phyloP scores from a whole-genome alignment of 2,113 vertebrate genomes.

The Polyodon spathula region DNA sequence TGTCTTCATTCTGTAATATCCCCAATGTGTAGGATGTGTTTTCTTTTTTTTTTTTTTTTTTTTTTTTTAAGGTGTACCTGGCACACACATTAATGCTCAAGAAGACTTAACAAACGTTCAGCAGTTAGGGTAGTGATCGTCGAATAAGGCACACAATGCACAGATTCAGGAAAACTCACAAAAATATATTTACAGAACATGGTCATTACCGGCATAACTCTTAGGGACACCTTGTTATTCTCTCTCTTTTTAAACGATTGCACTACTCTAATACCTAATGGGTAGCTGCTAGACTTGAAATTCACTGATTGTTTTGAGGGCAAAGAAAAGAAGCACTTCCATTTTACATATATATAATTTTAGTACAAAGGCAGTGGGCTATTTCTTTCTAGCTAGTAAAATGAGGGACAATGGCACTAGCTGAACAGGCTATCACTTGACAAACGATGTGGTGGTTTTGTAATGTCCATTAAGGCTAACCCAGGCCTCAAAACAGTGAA shows the following conservation, averaged over 20 bases:
- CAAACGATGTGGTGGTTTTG: neutral
- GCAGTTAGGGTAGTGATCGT: constrained; percentile 67
- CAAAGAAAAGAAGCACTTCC: neutral
- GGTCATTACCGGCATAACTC: constrained; percentile 93
- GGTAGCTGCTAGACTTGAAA: constrained; percentile 29
- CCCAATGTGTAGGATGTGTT: too few species aligned
- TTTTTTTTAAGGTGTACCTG: constrained; percentile 50
- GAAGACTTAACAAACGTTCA: constrained; percentile 64
- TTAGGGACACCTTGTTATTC: constrained; percentile 57
- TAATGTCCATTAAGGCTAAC: neutral
- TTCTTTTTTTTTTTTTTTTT: constrained; percentile 30
- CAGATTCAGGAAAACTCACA: constrained; percentile 92
- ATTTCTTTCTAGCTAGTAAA: constrained; percentile 1
- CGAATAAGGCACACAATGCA: constrained; percentile 99
- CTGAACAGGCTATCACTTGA: constrained; percentile 15
- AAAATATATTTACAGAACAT: constrained; percentile 82
- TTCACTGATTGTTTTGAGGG: constrained; percentile 14
- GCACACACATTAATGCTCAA: constrained; percentile 56
- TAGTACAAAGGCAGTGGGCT: constrained; percentile 10
- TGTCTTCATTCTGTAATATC: neutral
- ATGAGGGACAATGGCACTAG: constrained; percentile 10
- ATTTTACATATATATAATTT: neutral
- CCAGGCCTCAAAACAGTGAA: constrained; percentile 1
- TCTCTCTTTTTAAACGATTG: constrained; percentile 65
- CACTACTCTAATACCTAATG: constrained; percentile 51